These are phyloP conservation scores for Melanotus villosus DNA, from an alignment of 2,888 invertebrate genomes.

Conservation along the genomic window DNA sequence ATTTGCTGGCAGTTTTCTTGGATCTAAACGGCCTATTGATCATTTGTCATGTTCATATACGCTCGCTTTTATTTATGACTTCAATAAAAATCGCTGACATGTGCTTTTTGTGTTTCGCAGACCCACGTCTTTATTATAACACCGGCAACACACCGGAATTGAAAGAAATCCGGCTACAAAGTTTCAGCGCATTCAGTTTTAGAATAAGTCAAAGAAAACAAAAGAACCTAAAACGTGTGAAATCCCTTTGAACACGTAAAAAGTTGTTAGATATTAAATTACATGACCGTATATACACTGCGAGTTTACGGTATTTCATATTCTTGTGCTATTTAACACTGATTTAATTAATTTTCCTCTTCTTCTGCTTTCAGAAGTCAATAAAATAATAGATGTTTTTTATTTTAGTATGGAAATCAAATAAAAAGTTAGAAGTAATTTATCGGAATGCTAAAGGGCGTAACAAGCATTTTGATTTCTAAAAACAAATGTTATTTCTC, in stretches of 20 bases:
- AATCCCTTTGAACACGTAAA: neutral
- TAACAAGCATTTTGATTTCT: no score
- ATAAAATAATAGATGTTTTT: no score
- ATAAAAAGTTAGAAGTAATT: no score
- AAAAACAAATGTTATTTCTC: no score
- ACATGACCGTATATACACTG: no score
- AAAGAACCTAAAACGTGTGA: neutral
- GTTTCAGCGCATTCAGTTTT: neutral
- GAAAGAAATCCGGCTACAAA: neutral
- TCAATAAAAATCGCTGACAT: constrained; percentile 28
- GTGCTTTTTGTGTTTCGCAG: constrained; percentile 29
- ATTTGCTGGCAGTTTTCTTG: constrained; percentile 31
- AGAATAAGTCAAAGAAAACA: neutral
- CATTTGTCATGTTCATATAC: constrained; percentile 33
- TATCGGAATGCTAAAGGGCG: no score
- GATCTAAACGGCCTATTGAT: constrained; percentile 28
- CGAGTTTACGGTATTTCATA: no score
- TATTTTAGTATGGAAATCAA: no score
- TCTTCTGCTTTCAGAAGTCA: no score
- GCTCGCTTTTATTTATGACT: constrained; percentile 32
- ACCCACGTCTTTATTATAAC: constrained; percentile 32
- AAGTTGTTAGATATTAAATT: no score
- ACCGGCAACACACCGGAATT: neutral
- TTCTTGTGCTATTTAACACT: no score
- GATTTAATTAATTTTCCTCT: no score